A percentile compares a stretch with the other conserved stretches of the same genome.
Evolutionary conservation across 2,888 invertebrate species (phyloP).

Genomic region (Hyppa rectilinea): DNA sequence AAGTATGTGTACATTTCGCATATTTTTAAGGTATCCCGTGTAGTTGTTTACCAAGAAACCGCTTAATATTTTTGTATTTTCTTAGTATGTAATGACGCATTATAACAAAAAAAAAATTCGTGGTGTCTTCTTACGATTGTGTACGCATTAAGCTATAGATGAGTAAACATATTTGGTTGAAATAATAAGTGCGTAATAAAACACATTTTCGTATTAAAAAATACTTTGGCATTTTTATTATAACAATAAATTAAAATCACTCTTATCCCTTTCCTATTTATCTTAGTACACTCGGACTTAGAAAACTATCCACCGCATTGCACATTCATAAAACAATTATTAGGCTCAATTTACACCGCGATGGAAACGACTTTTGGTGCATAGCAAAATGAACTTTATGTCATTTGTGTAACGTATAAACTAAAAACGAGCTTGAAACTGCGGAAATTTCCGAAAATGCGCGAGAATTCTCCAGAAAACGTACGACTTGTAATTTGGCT

Average conservation of each 20-base stretch:
- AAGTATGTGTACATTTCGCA: slow-evolving; percentile 75
- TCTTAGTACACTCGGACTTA: neutral
- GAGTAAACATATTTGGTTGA: slow-evolving; percentile 90
- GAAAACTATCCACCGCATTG: neutral
- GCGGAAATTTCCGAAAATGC: too few species aligned
- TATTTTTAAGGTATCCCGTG: slow-evolving; percentile 80
- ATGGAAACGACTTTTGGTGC: too few species aligned
- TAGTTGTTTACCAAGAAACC: slow-evolving; percentile 84
- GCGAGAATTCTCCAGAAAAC: too few species aligned
- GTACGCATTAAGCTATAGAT: slow-evolving; percentile 90
- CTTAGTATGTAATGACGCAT: slow-evolving; percentile 87
- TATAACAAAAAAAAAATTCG: slow-evolving; percentile 76
- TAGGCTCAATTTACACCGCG: too few species aligned
- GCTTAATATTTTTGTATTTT: slow-evolving; percentile 91
- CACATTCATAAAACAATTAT: neutral
- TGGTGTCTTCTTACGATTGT: slow-evolving; percentile 88
- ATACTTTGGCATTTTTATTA: slow-evolving; percentile 73
- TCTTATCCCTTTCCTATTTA: neutral
- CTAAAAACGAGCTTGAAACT: too few species aligned
- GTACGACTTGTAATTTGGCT: too few species aligned
- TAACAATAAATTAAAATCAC: slow-evolving; percentile 37
- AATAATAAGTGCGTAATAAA: slow-evolving; percentile 91
- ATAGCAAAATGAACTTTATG: too few species aligned
- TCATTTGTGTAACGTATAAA: too few species aligned
- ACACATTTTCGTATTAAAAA: slow-evolving; percentile 88